Conservation (phyloP, 2,113 vertebrate species). For the Capra hircus region DNA sequence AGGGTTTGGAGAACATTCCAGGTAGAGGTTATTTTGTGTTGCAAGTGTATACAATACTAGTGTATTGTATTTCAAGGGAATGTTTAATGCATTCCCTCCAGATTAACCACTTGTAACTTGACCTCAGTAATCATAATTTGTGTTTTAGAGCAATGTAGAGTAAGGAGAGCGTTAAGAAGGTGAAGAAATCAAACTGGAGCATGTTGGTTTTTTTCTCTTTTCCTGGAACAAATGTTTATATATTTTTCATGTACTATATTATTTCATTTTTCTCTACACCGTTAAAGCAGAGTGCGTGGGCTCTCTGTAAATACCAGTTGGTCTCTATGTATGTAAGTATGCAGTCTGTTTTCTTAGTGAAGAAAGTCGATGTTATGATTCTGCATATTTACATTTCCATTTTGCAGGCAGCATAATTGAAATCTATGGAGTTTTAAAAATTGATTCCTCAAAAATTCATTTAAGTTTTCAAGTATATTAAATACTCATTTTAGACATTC, state of each 20-base stretch:
- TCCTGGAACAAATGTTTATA: neutral
- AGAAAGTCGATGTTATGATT: neutral
- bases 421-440: neutral
- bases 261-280: neutral
- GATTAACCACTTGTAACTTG: neutral
- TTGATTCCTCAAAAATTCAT: constrained; percentile 1
- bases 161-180: neutral
- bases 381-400: neutral
- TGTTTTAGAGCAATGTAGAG: neutral
- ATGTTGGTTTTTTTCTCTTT: neutral
- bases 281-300: neutral
- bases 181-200: neutral
- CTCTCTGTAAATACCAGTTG: neutral
- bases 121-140: neutral
- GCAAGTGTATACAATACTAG: neutral
- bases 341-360: neutral
- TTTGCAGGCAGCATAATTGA: neutral
- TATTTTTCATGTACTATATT: neutral
- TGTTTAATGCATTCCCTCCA: neutral
- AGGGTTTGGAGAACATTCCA: neutral
- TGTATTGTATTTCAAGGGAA: neutral
- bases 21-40: neutral
- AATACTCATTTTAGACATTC: neutral
- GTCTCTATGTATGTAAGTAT: neutral
- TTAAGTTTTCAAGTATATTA: neutral